Evolutionary conservation across 2,797 vertebrate genomes (phyloP), one percentile per base, ranked within the genome.

Genomic region (Lepilemur ruficaudatus): DNA sequence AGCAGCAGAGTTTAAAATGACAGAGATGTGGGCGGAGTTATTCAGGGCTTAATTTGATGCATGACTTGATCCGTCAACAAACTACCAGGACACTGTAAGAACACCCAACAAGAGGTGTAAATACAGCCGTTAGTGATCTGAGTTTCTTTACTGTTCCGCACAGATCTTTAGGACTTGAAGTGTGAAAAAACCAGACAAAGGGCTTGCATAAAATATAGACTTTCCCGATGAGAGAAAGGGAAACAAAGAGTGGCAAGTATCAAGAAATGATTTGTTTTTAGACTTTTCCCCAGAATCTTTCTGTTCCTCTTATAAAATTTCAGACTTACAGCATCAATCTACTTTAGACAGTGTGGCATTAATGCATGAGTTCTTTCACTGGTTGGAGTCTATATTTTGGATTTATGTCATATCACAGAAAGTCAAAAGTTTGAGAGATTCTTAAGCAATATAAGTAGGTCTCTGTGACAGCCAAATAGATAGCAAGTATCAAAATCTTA

Each of bases 401-500:
- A 92, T 59, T 93, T 80, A 6, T 55, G 46, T n/a, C 57, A 30
- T 35, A 35, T 63, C 85, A 38, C 35, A 78, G 87, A 85, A 61
- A 63, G 88, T 73, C 73, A 30, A 67, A 84, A 73, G n/a, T 57
- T 23, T 87, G 57, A 28, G 22, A 50, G 11, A 48, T n/a, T 28
- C 83, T 65, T 79, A 79, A 76, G 70, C 35, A 61, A 86, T 67
- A 41, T 32, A 25, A 57, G 22, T 79, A 7, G 11, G 20, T 43
- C 65, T 86, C 22, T 43, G 67, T 75, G 38, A 73, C 28, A 48
- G 41, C 35, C 18, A 59, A 57, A 55, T 22, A 88, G 18, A 82
- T n/a, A 82, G 41, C 32, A 59, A 67, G 46, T 95, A 92, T 83
- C 1, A 8, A 92, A 97, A 95, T 95, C 82, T 91, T 70, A n/a